phyloP scores from a whole-genome alignment of 2,888 invertebrate genomes.

The Sphaerophoria taeniata region DNA sequence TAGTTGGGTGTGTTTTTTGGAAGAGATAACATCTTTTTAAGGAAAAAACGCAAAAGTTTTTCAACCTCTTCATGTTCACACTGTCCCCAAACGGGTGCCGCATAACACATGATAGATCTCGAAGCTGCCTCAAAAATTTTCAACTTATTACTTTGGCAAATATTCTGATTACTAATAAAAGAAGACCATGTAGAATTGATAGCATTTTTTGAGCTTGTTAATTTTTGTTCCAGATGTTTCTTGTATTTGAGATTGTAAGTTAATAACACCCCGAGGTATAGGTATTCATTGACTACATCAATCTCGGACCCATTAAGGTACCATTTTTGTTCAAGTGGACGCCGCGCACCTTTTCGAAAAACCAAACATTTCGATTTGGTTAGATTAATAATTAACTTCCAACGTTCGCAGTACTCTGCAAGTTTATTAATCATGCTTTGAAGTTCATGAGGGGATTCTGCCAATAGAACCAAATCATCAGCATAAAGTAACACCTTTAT shows the following conservation, averaged over 20 bases:
- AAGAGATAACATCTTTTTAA: conserved; percentile 31
- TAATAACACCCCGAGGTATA: not conserved
- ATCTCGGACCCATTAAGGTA: not conserved
- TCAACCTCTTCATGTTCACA: conserved; percentile 26
- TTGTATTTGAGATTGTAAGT: conserved; percentile 1
- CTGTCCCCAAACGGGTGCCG: conserved; percentile 23
- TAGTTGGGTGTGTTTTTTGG: conserved; percentile 32
- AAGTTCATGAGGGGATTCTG: conserved; percentile 4
- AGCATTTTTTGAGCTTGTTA: not conserved
- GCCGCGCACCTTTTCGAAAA: not conserved
- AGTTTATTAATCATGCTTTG: not conserved
- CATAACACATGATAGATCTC: conserved; percentile 23
- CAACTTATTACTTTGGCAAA: not conserved
- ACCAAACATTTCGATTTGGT: conserved; percentile 7
- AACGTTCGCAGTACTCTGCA: not conserved
- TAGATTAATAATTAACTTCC: not conserved
- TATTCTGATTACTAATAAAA: not conserved
- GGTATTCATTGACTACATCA: not conserved
- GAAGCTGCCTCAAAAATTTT: conserved; percentile 4
- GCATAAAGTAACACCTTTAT: conserved; percentile 21
- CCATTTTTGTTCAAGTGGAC: not conserved
- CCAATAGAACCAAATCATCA: conserved; percentile 21
- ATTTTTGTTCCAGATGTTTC: not conserved
- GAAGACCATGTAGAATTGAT: not conserved
- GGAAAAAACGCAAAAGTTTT: conserved; percentile 22